These are phyloP conservation scores for Solen grandis DNA, from an alignment of 1,140 invertebrate genomes.

Conservation along the genomic window DNA sequence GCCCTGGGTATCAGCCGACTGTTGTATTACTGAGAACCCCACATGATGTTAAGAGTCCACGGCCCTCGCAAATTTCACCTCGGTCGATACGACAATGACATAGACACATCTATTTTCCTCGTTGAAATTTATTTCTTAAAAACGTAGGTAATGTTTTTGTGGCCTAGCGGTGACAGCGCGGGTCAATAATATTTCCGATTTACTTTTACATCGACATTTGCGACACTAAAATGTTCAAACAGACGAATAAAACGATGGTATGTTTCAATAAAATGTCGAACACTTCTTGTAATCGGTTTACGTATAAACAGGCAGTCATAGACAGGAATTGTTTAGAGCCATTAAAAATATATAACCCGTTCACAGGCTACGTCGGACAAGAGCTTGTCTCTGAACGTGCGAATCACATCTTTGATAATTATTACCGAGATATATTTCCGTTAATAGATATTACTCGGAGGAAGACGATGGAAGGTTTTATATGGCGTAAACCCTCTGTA, in stretches of 20 bases:
- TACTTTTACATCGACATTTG: constrained; percentile 31
- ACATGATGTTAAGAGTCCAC: too few species aligned
- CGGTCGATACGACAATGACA: not conserved
- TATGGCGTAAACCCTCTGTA: too few species aligned
- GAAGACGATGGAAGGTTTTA: too few species aligned
- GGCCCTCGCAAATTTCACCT: not conserved
- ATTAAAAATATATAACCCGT: constrained; percentile 54
- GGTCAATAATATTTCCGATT: constrained; percentile 16
- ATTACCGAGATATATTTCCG: too few species aligned
- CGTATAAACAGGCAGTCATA: constrained; percentile 19
- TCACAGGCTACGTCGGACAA: too few species aligned
- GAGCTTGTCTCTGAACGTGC: too few species aligned
- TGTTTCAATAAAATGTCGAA: constrained; percentile 56
- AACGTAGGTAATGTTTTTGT: constrained; percentile 15
- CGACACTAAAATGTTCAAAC: constrained; percentile 38
- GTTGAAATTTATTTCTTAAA: constrained; percentile 56
- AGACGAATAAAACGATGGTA: constrained; percentile 48
- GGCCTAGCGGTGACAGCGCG: not conserved
- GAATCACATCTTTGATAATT: too few species aligned
- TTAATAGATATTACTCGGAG: too few species aligned
- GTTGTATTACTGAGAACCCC: too few species aligned
- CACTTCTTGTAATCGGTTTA: constrained; percentile 27
- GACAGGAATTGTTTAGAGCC: constrained; percentile 5
- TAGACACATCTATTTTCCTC: constrained; percentile 29
- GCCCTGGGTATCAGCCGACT: too few species aligned